These are phyloP conservation scores for Podocnemis expansa DNA, from an alignment of 2,113 vertebrate species.

Conservation along the genomic window DNA sequence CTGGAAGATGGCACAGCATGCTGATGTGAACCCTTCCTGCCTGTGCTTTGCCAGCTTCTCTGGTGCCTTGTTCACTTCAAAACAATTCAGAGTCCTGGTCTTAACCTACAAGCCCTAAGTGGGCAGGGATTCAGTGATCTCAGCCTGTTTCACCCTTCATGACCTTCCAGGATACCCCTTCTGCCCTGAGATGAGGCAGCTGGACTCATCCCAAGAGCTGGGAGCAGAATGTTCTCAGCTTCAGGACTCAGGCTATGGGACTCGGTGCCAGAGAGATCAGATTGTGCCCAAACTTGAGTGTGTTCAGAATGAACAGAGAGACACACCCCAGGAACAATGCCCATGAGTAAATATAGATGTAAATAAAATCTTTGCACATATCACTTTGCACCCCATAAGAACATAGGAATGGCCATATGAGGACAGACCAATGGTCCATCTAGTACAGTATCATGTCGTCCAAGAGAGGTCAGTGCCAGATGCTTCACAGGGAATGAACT, in stretches of 20 bases:
- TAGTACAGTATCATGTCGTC: neutral
- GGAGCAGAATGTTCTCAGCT: conserved; percentile 4
- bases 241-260: fast-evolving
- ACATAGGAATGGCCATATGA: neutral
- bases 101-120: conserved; percentile 16
- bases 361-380: neutral
- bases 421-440: neutral
- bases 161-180: neutral
- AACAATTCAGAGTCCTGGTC: neutral
- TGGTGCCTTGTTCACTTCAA: neutral
- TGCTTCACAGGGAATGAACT: neutral
- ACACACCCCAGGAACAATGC: neutral
- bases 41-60: conserved; percentile 12
- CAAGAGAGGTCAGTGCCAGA: neutral
- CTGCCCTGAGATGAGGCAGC: neutral
- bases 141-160: neutral
- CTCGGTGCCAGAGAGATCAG: fast-evolving
- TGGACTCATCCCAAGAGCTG: neutral
- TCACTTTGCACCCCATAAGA: fast-evolving
- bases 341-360: fast-evolving
- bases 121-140: conserved; percentile 23
- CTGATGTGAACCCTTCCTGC: conserved; percentile 1
- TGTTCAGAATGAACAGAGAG: fast-evolving
- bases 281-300: neutral
- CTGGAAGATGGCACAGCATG: neutral